Percentiles rank a stretch among this genome's conserved stretches.
Conservation (phyloP, 2,888 invertebrate genomes). For the Habrosyne pyritoides region DNA sequence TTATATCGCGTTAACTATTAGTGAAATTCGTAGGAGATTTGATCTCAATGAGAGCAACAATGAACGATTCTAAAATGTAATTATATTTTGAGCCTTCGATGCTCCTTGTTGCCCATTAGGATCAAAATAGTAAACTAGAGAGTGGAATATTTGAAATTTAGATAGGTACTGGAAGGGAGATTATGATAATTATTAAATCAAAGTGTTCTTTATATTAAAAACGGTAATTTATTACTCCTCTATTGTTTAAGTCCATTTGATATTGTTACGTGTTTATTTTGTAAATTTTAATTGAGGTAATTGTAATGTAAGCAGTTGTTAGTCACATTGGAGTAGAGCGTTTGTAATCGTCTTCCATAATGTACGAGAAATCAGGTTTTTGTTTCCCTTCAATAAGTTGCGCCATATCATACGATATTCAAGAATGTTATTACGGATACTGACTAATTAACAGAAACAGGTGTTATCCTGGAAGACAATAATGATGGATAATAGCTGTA, state of each 20-base stretch:
- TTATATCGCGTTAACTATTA: slow-evolving; percentile 76
- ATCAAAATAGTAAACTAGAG: slow-evolving; percentile 30
- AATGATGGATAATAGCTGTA: slow-evolving; percentile 77
- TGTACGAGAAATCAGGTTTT: slow-evolving; percentile 63
- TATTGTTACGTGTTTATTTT: slow-evolving; percentile 20
- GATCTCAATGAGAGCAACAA: slow-evolving; percentile 43
- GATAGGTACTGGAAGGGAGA: slow-evolving; percentile 38
- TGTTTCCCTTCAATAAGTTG: slow-evolving; percentile 54
- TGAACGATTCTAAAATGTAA: slow-evolving; percentile 15
- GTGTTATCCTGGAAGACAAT: slow-evolving; percentile 81
- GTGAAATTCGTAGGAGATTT: slow-evolving; percentile 60
- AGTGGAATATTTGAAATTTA: slow-evolving; percentile 41
- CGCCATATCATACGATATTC: slow-evolving; percentile 47
- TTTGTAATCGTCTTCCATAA: slow-evolving; percentile 79
- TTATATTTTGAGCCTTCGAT: not conserved
- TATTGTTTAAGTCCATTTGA: slow-evolving; percentile 14
- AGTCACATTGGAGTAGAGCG: slow-evolving; percentile 59
- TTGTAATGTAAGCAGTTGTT: slow-evolving; percentile 39
- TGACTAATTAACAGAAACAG: slow-evolving; percentile 56
- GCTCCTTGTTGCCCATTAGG: slow-evolving; percentile 10
- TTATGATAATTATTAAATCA: slow-evolving; percentile 27
- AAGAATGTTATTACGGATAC: slow-evolving; percentile 47
- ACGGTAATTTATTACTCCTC: slow-evolving; percentile 15
- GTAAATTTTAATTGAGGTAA: slow-evolving; percentile 24
- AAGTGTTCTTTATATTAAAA: slow-evolving; percentile 38